Conservation (phyloP, 2,113 vertebrate genomes). For the Ceyx melanurus region DNA sequence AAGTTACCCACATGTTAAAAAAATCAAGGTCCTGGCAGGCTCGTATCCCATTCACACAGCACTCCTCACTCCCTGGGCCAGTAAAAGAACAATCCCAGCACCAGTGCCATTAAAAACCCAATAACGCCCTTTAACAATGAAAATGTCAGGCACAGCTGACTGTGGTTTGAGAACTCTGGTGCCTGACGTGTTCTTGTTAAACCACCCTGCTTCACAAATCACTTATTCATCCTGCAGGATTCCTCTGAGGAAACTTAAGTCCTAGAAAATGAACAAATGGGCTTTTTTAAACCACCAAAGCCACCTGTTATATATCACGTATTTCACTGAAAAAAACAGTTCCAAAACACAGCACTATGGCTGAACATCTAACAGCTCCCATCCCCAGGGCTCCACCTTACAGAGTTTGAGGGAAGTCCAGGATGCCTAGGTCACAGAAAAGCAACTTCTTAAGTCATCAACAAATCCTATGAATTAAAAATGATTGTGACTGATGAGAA, state of each 20-base stretch:
- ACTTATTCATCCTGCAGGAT: not conserved
- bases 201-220: not conserved
- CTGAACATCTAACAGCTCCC: not conserved
- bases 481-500: constrained; percentile 62
- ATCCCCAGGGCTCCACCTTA: rapidly evolving
- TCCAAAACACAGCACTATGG: not conserved
- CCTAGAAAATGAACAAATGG: not conserved
- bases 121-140: not conserved
- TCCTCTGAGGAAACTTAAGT: not conserved
- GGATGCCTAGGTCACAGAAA: not conserved
- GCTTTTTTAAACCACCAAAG: not conserved
- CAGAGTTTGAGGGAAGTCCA: not conserved
- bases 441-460: not conserved
- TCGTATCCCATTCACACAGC: constrained; percentile 13
- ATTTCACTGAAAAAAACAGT: not conserved
- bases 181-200: not conserved
- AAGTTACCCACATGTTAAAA: constrained; percentile 69
- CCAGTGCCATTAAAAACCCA: constrained; percentile 28
- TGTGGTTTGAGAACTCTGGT: not conserved
- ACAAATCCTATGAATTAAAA: constrained; percentile 28
- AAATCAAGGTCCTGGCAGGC: constrained; percentile 63
- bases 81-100: constrained; percentile 37
- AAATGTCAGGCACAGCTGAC: not conserved
- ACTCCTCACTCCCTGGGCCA: constrained; percentile 36
- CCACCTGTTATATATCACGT: rapidly evolving